A percentile compares a stretch with the other conserved stretches of the same genome.
These are phyloP conservation scores for Campaea margaritaria DNA, from an alignment of 2,888 invertebrate species.

Conservation along the genomic window DNA sequence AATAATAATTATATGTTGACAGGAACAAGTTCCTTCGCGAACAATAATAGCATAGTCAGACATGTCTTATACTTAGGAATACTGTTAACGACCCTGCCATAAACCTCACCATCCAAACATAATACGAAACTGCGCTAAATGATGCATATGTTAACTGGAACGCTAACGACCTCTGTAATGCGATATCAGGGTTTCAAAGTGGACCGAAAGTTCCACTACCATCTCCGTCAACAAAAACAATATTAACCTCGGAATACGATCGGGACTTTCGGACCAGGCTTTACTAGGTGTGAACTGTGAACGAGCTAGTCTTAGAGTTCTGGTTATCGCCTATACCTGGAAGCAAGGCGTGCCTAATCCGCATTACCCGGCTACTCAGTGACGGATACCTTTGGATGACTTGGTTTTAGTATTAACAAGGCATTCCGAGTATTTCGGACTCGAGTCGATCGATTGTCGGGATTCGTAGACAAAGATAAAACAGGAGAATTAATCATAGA, in stretches of 20 bases:
- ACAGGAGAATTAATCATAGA: background rate
- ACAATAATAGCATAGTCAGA: too few relatives aligned
- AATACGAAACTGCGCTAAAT: conserved; percentile 13
- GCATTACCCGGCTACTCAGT: conserved; percentile 32
- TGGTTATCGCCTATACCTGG: conserved; percentile 59
- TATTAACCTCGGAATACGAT: conserved; percentile 3
- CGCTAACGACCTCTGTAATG: conserved; percentile 49
- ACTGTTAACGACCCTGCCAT: conserved; percentile 16
- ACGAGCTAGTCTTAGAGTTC: conserved; percentile 52
- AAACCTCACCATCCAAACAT: conserved; percentile 13
- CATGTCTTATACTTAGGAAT: conserved; percentile 3
- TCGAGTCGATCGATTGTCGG: conserved; percentile 3
- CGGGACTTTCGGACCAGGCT: background rate
- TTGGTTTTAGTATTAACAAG: conserved; percentile 3
- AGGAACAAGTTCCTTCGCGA: too few relatives aligned
- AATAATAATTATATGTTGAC: too few relatives aligned
- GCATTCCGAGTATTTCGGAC: conserved; percentile 13
- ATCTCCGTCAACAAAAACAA: background rate
- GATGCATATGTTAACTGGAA: conserved; percentile 38
- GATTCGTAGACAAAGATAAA: background rate
- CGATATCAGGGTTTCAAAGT: background rate
- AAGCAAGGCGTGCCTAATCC: conserved; percentile 54
- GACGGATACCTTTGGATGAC: conserved; percentile 33
- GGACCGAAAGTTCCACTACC: conserved; percentile 10
- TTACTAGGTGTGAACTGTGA: conserved; percentile 45